Evolutionary conservation across 2,888 invertebrate genomes (phyloP), one percentile per base, ranked within the genome.

Genomic region (Odiellus spinosus): DNA sequence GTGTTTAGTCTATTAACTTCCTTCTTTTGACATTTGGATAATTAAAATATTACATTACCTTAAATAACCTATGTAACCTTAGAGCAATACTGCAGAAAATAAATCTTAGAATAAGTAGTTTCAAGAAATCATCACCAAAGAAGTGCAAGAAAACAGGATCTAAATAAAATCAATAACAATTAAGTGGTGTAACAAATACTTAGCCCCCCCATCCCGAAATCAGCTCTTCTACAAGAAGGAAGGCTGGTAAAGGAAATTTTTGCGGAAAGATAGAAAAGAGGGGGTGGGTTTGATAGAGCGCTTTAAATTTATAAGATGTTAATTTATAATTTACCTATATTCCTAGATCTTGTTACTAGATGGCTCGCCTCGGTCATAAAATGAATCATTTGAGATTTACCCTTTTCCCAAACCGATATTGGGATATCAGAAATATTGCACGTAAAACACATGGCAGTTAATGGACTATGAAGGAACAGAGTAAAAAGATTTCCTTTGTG

Each of bases 91-190:
- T 84, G 71, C 91, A 93, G 74, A 95, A 93, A 55, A 91, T 79
- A 71, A 82, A 93, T 53, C 93, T 79, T 55, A 90, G 73, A 54
- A 91, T 73, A 52, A 91, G 70, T 51, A 90, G 74, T 51, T 93
- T 78, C 56, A 95, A 73, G 69, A 91, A 95, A 63, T 93, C 91
- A 67, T 95, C 93, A 38, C 88, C 86, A 69, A 91, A 82, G 69
- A 91, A 91, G 68, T 85, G 80, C 56, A 88, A 62, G 57, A 65
- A 71, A 39, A 66, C 63, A 52, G 65, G 64, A 59, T 69, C 70
- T 67, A 60, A 40, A 61, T 58, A 41, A 20, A 18, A 47, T 40
- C 17, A 47, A 21, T 4, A n/a, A 38, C 38, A 35, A n/a, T 4
- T 35, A 33, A 33, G 12, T 11, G 10, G 12, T 33, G 10, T 33